Evolutionary conservation across 2,113 vertebrate genomes (phyloP), one percentile per base, ranked within the genome.

Genomic region (Larimichthys crocea): DNA sequence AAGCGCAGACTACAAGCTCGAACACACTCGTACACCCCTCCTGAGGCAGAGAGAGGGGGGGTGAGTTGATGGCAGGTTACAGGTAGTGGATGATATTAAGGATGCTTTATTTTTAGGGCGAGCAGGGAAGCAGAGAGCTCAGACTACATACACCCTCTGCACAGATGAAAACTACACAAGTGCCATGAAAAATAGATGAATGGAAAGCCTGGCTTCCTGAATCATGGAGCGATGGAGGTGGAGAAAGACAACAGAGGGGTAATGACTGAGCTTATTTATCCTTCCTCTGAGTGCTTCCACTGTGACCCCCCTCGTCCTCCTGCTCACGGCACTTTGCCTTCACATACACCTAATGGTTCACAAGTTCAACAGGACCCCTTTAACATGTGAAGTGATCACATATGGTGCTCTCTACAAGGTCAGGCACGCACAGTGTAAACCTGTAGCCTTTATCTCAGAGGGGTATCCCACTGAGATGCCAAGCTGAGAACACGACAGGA

Each of bases 101-200:
- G 74, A 24, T 69, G 57, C 86, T 66, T 79, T 92, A 89, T 90
- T 92, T 92, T 92, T 82, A 84, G 83, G 77, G 86, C 50, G 52
- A 68, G 75, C 74, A 53, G 63, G 77, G 67, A 90, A 65, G 86
- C 73, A 60, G 73, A 82, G 69, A 76, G 80, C 83, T 77, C 75
- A 67, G 80, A 75, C 83, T 26, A 24, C 24, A 24, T 79, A 74
- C 67, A 74, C 29, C 80, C 64, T 80, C 74, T 76, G 53, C 77
- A 73, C 83, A 70, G 66, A 86, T 82, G 79, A 80, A 89, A 91
- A 90, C 77, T 81, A 87, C 80, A 86, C 88, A 82, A 79, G 74
- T 78, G 50, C 70, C 91, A 93, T 94, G 78, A 94, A 94, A 94
- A 85, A 94, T 94, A 85, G 82, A 94, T 93, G 85, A 88, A 79